Conservation (phyloP, 2,797 vertebrate genomes). For the Cyprinodon diabolis region DNA sequence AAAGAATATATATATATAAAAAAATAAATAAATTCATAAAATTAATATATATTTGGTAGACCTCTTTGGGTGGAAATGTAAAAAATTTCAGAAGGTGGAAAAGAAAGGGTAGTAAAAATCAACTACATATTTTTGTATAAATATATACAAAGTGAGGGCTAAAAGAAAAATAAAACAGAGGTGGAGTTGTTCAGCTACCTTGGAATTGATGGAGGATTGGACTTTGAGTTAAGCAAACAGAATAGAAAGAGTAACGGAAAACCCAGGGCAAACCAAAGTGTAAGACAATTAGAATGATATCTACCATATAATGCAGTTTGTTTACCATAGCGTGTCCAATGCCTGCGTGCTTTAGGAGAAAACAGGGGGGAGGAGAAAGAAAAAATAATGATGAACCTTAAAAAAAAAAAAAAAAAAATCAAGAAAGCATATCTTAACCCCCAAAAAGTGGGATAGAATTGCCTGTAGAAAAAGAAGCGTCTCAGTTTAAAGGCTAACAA, state of each 20-base stretch:
- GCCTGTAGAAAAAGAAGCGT: constrained; percentile 53
- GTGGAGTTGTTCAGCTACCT: constrained; percentile 81
- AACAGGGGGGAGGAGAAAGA: constrained; percentile 81
- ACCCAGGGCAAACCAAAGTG: constrained; percentile 96
- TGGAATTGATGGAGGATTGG: constrained; percentile 81
- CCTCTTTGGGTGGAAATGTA: constrained; percentile 64
- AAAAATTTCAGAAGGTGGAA: constrained; percentile 52
- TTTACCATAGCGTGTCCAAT: constrained; percentile 99
- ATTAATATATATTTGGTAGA: constrained; percentile 33
- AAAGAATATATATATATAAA: constrained; percentile 19
- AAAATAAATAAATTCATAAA: constrained; percentile 17
- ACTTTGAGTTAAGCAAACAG: constrained; percentile 86
- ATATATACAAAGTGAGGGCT: constrained; percentile 50
- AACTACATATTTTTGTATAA: constrained; percentile 42
- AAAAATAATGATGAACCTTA: constrained; percentile 88
- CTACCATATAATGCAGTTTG: constrained; percentile 99
- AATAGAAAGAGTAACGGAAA: constrained; percentile 87
- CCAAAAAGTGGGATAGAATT: constrained; percentile 54
- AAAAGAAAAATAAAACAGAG: constrained; percentile 64
- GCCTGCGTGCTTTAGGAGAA: constrained; percentile 93
- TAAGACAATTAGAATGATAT: constrained; percentile 99
- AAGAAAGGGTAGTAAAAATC: constrained; percentile 70
- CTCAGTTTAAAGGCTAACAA: constrained; percentile 37
- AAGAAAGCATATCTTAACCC: constrained; percentile 76
- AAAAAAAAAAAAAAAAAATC: constrained; percentile 64